These are phyloP conservation scores for Drosophila mayaguana DNA, from an alignment of 2,888 invertebrate genomes.

Conservation along the genomic window DNA sequence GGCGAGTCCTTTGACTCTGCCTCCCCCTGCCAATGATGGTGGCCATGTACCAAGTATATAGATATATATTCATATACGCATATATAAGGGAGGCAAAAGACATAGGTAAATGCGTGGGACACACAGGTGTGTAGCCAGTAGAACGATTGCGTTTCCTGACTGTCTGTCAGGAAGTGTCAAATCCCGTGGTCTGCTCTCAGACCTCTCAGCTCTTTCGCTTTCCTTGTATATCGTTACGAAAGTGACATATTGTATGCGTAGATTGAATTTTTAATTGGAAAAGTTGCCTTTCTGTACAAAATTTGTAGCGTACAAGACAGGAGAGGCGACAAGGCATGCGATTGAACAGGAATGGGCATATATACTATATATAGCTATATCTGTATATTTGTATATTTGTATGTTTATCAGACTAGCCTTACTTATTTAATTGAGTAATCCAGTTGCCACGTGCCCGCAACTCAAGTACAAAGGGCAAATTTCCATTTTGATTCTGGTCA, in stretches of 20 bases:
- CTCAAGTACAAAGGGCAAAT: constrained; percentile 36
- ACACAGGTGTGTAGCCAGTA: constrained; percentile 19
- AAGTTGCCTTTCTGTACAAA: background rate
- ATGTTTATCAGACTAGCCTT: background rate
- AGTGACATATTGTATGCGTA: constrained; percentile 24
- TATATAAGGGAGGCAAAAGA: background rate
- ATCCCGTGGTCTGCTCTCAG: constrained; percentile 11
- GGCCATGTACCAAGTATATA: no score
- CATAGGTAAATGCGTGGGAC: constrained; percentile 28
- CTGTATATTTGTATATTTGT: no score
- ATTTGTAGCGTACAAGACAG: constrained; percentile 8
- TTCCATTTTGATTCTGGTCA: constrained; percentile 31
- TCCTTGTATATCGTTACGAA: no score
- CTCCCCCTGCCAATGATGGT: background rate
- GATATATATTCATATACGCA: background rate
- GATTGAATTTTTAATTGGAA: constrained; percentile 45
- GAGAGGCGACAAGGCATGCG: background rate
- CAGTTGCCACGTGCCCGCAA: constrained; percentile 35
- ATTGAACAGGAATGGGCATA: background rate
- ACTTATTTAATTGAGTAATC: constrained; percentile 8
- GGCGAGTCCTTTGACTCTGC: background rate
- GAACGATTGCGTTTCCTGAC: constrained; percentile 9
- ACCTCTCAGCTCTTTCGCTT: background rate
- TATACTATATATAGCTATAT: background rate
- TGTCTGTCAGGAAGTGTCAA: constrained; percentile 39